Evolutionary conservation across 2,797 vertebrate genomes (phyloP).

Genomic region (Knipowitschia caucasica): DNA sequence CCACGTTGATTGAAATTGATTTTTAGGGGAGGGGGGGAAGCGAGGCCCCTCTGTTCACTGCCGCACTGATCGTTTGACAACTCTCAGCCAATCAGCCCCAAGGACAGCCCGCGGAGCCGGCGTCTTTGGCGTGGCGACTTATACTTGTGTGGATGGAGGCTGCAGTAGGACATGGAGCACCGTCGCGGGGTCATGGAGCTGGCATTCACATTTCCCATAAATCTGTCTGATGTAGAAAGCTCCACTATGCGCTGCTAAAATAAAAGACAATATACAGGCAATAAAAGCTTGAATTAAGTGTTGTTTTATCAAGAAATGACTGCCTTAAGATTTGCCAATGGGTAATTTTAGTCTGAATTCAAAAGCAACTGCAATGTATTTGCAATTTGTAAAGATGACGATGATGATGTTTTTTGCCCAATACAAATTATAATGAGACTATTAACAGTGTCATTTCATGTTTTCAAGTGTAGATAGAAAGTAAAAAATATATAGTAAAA

Average conservation of each 20-base stretch:
- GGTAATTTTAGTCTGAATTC: too few relatives aligned
- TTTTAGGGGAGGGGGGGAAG: constrained; percentile 70
- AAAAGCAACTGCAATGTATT: too few relatives aligned
- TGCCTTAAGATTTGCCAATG: too few relatives aligned
- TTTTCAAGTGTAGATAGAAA: too few relatives aligned
- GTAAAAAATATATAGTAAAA: too few relatives aligned
- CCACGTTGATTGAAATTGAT: constrained; percentile 99
- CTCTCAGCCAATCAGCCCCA: constrained; percentile 86
- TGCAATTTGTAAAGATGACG: too few relatives aligned
- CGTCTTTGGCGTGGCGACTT: constrained; percentile 73
- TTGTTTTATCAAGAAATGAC: too few relatives aligned
- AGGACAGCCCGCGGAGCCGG: constrained; percentile 77
- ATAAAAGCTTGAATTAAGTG: too few relatives aligned
- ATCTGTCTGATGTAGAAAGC: constrained; percentile 56
- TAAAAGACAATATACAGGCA: too few relatives aligned
- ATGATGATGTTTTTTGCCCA: too few relatives aligned
- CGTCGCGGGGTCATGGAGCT: constrained; percentile 75
- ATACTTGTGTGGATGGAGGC: constrained; percentile 81
- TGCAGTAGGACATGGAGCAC: constrained; percentile 49
- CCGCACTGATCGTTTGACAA: constrained; percentile 80
- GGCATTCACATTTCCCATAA: constrained; percentile 73
- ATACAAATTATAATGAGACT: too few relatives aligned
- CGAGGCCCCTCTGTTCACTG: constrained; percentile 34
- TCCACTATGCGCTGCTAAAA: constrained; percentile 1
- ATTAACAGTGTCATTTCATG: too few relatives aligned